Base-by-base conservation (phyloP, 2,888 invertebrate genomes). In the Drosophila peninsularis region DNA sequence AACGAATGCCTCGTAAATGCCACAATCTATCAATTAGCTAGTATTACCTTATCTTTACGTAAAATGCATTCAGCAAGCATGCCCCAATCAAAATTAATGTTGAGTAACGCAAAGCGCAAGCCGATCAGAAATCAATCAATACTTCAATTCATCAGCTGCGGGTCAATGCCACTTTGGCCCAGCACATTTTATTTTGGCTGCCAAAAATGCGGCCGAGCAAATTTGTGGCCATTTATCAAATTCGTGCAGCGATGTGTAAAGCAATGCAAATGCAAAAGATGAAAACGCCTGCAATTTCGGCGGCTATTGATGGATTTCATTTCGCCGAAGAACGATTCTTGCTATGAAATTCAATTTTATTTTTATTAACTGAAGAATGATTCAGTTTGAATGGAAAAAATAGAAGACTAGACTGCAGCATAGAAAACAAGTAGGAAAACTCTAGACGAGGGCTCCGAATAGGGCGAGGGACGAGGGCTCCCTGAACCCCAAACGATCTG, bases 211-310 rank as follows among this genome's bases (percentile, higher is more conserved):
- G 27, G 27, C 24, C 5, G 32, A 17, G 36, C 65, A 57, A 63
- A 64, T 74, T 41, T 34, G 21, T 19, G 55, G n/a, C 50, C 57
- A 82, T 84, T 75, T 75, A 82, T 84, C 82, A 75, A 82, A 84
- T 50, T 71, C 68, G 67, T 76, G 68, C 79, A 82, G 24, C 63
- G 62, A 63, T 74, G 71, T 71, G 79, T 56, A 70, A 81, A 57
- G 62, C 42, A 47, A 71, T 69, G 67, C 61, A 62, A 67, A 57
- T 62, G 39, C 50, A 37, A 56, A 63, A 65, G 36, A 54, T 32
- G 53, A 49, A 67, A 67, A 27, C 37, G 44, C 52, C 17, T 36
- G 54, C 52, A 53, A 53, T 65, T 42, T 47, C 27, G 14, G 24
- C 32, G 39, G 30, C 49, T 11, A 55, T 58, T 63, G 55, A 75